phyloP scores from a whole-genome alignment of 2,113 vertebrate species.

The Manacus vitellinus region DNA sequence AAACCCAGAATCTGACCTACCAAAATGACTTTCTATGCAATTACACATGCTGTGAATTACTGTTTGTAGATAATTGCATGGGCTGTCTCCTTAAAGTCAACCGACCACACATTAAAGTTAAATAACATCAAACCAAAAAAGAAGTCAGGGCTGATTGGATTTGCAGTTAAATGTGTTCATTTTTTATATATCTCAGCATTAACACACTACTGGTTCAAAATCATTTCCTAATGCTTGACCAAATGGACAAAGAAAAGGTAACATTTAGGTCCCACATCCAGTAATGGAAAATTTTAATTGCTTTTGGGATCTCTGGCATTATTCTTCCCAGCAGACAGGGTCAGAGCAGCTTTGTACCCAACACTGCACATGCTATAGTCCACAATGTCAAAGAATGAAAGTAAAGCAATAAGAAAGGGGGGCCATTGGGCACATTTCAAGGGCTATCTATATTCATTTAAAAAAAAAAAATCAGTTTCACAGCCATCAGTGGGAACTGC shows the following conservation, averaged over 20 bases:
- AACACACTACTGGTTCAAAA: constrained; percentile 35
- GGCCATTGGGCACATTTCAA: neutral
- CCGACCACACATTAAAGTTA: constrained; percentile 37
- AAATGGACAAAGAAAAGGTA: neutral
- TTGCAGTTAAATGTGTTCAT: constrained; percentile 13
- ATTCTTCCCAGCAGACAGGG: neutral
- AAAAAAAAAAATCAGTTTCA: neutral
- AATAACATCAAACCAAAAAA: constrained; percentile 46
- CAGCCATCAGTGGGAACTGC: neutral
- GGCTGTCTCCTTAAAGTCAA: constrained; percentile 61
- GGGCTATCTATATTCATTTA: neutral
- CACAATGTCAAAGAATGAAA: neutral
- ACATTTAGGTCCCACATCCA: neutral
- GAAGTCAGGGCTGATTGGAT: neutral
- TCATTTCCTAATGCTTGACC: neutral
- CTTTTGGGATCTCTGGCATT: neutral
- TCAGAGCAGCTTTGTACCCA: neutral
- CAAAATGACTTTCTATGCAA: constrained; percentile 64
- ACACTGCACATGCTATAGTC: neutral
- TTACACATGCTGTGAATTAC: constrained; percentile 68
- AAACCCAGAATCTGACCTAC: constrained; percentile 56
- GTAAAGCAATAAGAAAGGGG: neutral
- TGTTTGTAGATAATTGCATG: constrained; percentile 69
- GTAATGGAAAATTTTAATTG: neutral
- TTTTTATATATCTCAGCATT: neutral